phyloP scores from a whole-genome alignment of 2,888 invertebrate genomes.

The Stenodera caucasica region DNA sequence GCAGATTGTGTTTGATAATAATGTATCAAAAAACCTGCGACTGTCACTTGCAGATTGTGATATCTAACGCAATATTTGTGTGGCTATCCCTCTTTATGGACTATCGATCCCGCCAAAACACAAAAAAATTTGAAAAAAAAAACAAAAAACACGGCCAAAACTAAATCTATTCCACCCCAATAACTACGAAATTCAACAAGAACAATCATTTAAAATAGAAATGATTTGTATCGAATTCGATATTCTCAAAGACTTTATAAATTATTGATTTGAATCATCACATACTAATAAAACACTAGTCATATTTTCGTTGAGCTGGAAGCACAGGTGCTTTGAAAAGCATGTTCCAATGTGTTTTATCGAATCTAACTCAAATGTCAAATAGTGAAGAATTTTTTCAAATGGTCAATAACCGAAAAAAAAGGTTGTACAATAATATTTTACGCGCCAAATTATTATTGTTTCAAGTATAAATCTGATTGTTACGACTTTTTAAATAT shows the following conservation, averaged over 20 bases:
- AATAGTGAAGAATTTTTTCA: neutral
- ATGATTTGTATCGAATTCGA: neutral
- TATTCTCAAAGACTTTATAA: neutral
- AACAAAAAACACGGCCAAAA: slow-evolving; percentile 17
- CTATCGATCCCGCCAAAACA: neutral
- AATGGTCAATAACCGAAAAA: neutral
- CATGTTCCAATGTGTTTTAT: neutral
- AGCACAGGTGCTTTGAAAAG: neutral
- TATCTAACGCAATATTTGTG: slow-evolving; percentile 7
- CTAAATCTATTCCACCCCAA: too few species aligned
- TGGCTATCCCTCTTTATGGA: neutral
- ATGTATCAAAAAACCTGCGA: slow-evolving; percentile 2
- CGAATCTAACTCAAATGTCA: neutral
- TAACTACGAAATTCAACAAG: too few species aligned
- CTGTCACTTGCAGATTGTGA: slow-evolving; percentile 10
- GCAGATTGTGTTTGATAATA: slow-evolving; percentile 2
- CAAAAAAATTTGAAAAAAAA: too few species aligned
- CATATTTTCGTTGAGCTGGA: neutral
- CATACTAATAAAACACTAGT: neutral
- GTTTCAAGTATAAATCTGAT: too few species aligned
- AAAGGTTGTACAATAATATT: neutral
- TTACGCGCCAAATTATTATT: too few species aligned
- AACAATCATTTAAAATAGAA: neutral
- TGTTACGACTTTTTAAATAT: neutral
- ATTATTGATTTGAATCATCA: neutral